These are phyloP conservation scores for Bradypodion ventrale DNA, from an alignment of 2,797 vertebrate genomes.

Conservation along the genomic window DNA sequence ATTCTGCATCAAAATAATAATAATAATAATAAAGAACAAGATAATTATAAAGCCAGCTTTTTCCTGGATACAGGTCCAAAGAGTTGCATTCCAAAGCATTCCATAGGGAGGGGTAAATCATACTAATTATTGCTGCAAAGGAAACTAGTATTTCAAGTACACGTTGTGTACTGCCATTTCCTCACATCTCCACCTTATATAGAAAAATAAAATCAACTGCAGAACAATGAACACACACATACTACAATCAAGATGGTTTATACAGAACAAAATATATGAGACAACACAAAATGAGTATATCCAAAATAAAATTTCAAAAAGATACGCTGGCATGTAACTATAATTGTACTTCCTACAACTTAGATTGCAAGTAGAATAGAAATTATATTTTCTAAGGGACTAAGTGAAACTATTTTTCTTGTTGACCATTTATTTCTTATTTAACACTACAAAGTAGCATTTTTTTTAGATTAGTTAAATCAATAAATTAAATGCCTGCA, in stretches of 20 bases:
- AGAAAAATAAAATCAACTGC: constrained; percentile 63
- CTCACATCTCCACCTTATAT: constrained; percentile 48
- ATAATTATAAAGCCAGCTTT: background rate
- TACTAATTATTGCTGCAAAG: constrained; percentile 15
- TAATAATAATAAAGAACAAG: background rate
- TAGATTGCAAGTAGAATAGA: constrained; percentile 44
- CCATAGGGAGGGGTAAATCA: background rate
- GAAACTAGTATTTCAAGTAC: constrained; percentile 7
- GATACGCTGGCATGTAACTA: constrained; percentile 44
- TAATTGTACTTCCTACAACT: constrained; percentile 52
- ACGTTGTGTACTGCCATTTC: constrained; percentile 59
- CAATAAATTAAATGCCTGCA: constrained; percentile 68
- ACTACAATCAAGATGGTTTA: constrained; percentile 63
- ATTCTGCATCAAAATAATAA: constrained; percentile 11
- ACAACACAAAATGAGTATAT: constrained; percentile 58
- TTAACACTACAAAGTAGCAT: constrained; percentile 48
- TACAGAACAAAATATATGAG: constrained; percentile 66
- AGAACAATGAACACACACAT: constrained; percentile 52
- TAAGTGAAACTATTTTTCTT: constrained; percentile 52
- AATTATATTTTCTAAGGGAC: constrained; percentile 45
- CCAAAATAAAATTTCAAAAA: constrained; percentile 8
- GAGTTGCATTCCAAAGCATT: constrained; percentile 10
- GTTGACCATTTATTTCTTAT: constrained; percentile 48
- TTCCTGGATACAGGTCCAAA: background rate
- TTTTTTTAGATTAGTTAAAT: constrained; percentile 58